A percentile compares a stretch with the other conserved stretches of the same genome.
These are phyloP conservation scores for Psilopogon haemacephalus DNA, from an alignment of 2,113 vertebrate genomes.

Conservation along the genomic window DNA sequence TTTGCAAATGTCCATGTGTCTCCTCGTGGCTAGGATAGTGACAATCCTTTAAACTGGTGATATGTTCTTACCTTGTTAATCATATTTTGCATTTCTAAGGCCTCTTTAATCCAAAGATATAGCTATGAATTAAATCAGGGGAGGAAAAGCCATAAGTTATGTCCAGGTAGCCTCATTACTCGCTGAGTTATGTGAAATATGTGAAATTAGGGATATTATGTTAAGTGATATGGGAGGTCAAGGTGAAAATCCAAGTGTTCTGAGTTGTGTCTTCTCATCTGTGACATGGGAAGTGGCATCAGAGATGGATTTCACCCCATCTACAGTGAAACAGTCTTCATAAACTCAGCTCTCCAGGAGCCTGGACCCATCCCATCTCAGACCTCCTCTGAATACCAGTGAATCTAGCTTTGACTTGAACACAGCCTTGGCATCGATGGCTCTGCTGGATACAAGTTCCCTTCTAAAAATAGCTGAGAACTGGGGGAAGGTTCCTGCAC, in stretches of 20 bases:
- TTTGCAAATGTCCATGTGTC: background rate
- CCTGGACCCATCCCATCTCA: background rate
- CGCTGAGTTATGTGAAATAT: background rate
- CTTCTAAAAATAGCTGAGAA: conserved; percentile 18
- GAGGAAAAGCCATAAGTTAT: background rate
- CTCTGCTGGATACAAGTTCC: background rate
- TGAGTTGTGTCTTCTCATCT: background rate
- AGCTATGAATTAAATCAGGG: background rate
- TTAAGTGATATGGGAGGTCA: background rate
- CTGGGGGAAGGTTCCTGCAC: background rate
- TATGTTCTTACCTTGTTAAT: background rate
- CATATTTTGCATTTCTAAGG: background rate
- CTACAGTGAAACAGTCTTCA: background rate
- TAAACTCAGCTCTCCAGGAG: background rate
- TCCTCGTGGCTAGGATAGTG: background rate
- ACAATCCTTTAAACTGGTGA: background rate
- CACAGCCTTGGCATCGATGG: background rate
- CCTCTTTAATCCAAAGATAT: background rate
- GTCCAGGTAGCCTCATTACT: background rate
- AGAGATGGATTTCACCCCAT: background rate
- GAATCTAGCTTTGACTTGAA: background rate
- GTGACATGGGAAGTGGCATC: background rate
- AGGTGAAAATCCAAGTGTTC: background rate
- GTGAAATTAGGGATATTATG: background rate
- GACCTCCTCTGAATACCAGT: background rate